Evolutionary conservation across 2,797 vertebrate genomes (phyloP).

Genomic region (Gymnocypris eckloni): DNA sequence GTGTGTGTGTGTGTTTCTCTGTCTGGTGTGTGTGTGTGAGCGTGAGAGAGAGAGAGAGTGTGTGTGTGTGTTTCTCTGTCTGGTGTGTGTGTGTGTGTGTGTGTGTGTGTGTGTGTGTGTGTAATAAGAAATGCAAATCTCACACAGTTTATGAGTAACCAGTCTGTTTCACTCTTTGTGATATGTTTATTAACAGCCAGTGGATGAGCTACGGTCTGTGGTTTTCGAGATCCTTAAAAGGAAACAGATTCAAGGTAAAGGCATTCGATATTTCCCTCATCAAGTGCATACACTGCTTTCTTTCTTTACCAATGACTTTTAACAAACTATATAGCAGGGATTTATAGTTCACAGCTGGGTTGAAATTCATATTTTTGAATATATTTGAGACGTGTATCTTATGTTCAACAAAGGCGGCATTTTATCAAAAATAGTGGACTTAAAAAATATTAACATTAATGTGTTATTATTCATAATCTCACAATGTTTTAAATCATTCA

Average conservation of each 20-base stretch:
- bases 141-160: not conserved
- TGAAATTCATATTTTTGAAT: too few species aligned
- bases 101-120: too few species aligned
- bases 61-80: too few species aligned
- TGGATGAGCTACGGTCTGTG: conserved; percentile 83
- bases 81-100: too few species aligned
- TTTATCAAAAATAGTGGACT: not conserved
- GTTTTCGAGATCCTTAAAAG: conserved; percentile 86
- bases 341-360: too few species aligned
- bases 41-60: too few species aligned
- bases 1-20: too few species aligned
- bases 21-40: too few species aligned
- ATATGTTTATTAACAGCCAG: conserved; percentile 74
- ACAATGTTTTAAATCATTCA: not conserved
- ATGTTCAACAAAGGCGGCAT: not conserved
- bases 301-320: not conserved
- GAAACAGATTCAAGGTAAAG: conserved; percentile 70
- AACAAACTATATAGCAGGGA: too few species aligned
- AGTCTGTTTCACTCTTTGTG: not conserved
- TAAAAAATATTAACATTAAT: not conserved
- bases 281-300: not conserved
- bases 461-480: not conserved
- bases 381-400: too few species aligned
- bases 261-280: not conserved
- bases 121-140: not conserved